A percentile compares a stretch with the other conserved stretches of the same genome.
These are phyloP conservation scores for Notarius lentiginosus DNA, from an alignment of 2,113 vertebrate species.

Conservation along the genomic window DNA sequence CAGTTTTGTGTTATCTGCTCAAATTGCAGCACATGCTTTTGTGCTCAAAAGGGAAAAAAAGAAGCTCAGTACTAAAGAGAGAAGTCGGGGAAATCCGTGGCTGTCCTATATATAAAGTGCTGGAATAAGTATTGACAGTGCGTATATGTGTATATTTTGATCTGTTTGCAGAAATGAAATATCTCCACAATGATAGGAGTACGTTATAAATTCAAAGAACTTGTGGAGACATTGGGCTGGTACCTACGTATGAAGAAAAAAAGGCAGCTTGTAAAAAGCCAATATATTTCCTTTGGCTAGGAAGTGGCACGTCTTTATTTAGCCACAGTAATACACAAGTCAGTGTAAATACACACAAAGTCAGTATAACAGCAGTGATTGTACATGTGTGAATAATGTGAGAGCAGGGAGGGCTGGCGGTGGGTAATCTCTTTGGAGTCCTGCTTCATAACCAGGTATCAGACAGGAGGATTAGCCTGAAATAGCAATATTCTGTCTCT, in stretches of 20 bases:
- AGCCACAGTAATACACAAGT: not conserved
- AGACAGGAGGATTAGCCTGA: slow-evolving; percentile 38
- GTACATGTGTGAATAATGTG: not conserved
- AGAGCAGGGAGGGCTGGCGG: not conserved
- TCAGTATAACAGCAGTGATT: not conserved
- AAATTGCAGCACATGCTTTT: slow-evolving; percentile 41
- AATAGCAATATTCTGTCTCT: slow-evolving; percentile 18
- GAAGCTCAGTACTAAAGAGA: not conserved
- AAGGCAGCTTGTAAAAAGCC: not conserved
- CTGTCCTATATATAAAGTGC: slow-evolving; percentile 1
- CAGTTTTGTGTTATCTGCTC: slow-evolving; percentile 27
- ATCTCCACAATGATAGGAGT: not conserved
- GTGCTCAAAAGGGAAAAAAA: not conserved
- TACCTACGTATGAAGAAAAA: not conserved
- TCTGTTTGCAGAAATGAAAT: not conserved
- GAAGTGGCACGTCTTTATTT: not conserved
- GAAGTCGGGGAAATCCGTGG: not conserved
- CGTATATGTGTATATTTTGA: not conserved
- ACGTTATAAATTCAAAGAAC: not conserved
- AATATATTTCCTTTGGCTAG: not conserved
- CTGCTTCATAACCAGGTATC: slow-evolving; percentile 45
- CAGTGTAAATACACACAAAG: not conserved
- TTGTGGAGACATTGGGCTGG: not conserved
- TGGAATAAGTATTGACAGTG: not conserved
- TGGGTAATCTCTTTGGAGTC: slow-evolving; percentile 17